Percentiles rank a stretch among this genome's conserved stretches.
Evolutionary conservation across 2,113 vertebrate species (phyloP).

Genomic region (Sphyrna mokarran): DNA sequence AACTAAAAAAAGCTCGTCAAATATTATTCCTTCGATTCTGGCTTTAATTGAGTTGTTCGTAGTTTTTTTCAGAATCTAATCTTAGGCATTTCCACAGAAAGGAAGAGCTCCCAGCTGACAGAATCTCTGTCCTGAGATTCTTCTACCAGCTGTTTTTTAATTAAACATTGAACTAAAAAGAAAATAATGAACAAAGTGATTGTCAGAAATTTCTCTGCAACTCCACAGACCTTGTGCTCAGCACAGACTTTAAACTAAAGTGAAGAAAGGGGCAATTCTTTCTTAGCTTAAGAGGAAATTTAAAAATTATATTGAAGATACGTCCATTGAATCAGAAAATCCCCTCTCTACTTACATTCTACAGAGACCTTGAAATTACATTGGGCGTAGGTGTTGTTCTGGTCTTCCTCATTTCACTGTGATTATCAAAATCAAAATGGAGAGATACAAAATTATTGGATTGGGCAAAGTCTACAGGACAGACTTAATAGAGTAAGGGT

Average conservation of each 20-base stretch:
- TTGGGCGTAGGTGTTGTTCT: background rate
- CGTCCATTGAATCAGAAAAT: background rate
- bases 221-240: background rate
- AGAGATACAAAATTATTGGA: background rate
- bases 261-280: background rate
- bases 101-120: background rate
- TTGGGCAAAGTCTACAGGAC: background rate
- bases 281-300: background rate
- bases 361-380: background rate
- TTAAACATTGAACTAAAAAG: conserved; percentile 22
- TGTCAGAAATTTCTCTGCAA: conserved; percentile 3
- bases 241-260: background rate
- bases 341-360: background rate
- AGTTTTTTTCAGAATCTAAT: background rate
- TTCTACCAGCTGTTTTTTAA: background rate
- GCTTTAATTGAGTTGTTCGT: background rate
- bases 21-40: background rate
- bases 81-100: background rate
- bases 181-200: background rate
- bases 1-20: background rate
- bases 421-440: background rate
- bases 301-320: background rate
- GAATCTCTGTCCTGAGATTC: background rate
- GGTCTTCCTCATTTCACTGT: background rate
- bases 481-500: background rate